Base-by-base conservation (phyloP, 2,113 vertebrate species). In the Plestiodon gilberti region DNA sequence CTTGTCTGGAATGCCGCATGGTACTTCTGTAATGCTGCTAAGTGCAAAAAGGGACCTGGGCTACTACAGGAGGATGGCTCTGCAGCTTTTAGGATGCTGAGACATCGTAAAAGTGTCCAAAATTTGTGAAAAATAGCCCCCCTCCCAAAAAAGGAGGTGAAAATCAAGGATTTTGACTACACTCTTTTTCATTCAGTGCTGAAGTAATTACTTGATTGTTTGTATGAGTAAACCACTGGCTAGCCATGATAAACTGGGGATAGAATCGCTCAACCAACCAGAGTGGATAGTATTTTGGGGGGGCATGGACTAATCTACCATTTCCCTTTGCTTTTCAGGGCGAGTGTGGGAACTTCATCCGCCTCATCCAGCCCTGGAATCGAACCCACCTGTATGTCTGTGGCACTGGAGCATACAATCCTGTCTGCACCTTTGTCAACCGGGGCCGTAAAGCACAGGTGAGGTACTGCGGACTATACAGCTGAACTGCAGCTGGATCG, bases 351-450 rank as follows among this genome's bases (percentile, higher is more conserved):
- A 99, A 99, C 96, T 99, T 99, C 94, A 98, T 99, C 94, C 98
- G 99, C 85, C 97, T 99, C 94, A 99, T 99, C 91, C 98, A 99
- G 96, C 98, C 99, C 28, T 99, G 98, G 98, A 99, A 99, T 96
- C 97, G 99, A 82, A 99, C 99, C 75, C 99, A 99, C 90, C 97
- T 99, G 88, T 99, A 99, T 2, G 98, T 99, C 87, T 99, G 99
- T 1, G 99, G 99, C 88, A 99, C 98, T 0, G 99, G 99, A 0
- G 99, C 99, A 17, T 99, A 99, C 96, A 99, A 99, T 93, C 99
- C 99, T 88, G 96, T 99, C 96, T 99, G 99, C 92, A 97, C 98
- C 92, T 99, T 98, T 0, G 96, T 99, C 94, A 99, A 99, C 96
- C 97, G 98, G 0, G 99, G 99, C 92, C 98, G 98, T 86, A 97